Conservation (phyloP, 2,888 invertebrate genomes). For the Drosophila nigricruria region DNA sequence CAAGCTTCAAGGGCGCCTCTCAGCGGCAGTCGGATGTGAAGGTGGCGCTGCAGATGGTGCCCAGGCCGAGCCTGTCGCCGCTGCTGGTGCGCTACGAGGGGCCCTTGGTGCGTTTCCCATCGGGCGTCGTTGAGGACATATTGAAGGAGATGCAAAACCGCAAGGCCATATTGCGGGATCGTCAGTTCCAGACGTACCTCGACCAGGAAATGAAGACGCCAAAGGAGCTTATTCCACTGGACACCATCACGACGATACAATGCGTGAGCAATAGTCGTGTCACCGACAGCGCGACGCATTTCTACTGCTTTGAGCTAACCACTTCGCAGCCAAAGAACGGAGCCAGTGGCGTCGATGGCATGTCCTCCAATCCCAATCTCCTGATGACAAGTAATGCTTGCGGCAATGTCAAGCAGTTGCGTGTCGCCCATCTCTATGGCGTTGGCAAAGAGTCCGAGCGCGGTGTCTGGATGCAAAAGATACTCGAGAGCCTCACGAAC, state of each 20-base stretch:
- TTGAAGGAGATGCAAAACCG: slow-evolving; percentile 92
- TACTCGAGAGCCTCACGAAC: slow-evolving; percentile 90
- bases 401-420: slow-evolving; percentile 83
- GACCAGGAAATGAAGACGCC: slow-evolving; percentile 89
- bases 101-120: slow-evolving; percentile 84
- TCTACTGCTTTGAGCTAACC: slow-evolving; percentile 85
- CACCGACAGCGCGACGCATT: slow-evolving; percentile 85
- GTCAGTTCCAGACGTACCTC: slow-evolving; percentile 90
- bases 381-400: slow-evolving; percentile 81
- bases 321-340: slow-evolving; percentile 83
- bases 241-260: slow-evolving; percentile 86
- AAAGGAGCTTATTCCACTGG: slow-evolving; percentile 90
- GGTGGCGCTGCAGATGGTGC: slow-evolving; percentile 84
- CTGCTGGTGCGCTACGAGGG: slow-evolving; percentile 84
- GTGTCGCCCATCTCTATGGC: slow-evolving; percentile 84
- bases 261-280: slow-evolving; percentile 85
- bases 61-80: slow-evolving; percentile 83
- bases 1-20: slow-evolving; percentile 78
- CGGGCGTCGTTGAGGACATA: slow-evolving; percentile 89
- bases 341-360: slow-evolving; percentile 24
- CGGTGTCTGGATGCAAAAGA: slow-evolving; percentile 91
- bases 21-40: slow-evolving; percentile 77
- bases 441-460: slow-evolving; percentile 85
- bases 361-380: slow-evolving; percentile 84
- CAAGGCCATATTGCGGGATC: slow-evolving; percentile 90